Conservation (phyloP, 2,888 invertebrate species). For the Melangyna quadrimaculata region DNA sequence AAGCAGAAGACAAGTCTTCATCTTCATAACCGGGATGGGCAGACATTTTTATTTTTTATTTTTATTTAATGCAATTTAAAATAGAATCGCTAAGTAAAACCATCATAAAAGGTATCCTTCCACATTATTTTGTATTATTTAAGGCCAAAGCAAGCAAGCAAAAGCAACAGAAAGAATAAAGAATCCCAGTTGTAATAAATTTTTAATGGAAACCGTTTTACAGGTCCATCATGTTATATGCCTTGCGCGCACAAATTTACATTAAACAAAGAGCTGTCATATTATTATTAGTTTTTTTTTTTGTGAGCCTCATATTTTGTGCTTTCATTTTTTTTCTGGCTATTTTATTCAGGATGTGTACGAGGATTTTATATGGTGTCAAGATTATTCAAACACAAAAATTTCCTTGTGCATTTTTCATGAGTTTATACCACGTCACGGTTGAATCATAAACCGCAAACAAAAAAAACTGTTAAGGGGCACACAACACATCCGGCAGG, state of each 20-base stretch:
- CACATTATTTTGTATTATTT: background rate
- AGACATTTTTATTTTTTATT: background rate
- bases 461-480: constrained; percentile 32
- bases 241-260: constrained; percentile 41
- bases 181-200: constrained; percentile 67
- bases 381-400: constrained; percentile 56
- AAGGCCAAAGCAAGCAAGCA: background rate
- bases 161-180: background rate
- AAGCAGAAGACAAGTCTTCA: background rate
- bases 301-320: constrained; percentile 1
- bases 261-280: constrained; percentile 61
- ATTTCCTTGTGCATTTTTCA: constrained; percentile 60
- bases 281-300: constrained; percentile 20
- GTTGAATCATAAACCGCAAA: constrained; percentile 46
- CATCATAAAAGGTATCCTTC: background rate
- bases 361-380: constrained; percentile 52
- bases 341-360: constrained; percentile 38
- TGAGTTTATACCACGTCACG: constrained; percentile 44
- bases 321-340: constrained; percentile 27
- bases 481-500: constrained; percentile 14
- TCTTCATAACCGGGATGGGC: constrained; percentile 11
- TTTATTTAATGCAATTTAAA: constrained; percentile 57
- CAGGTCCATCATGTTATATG: constrained; percentile 39
- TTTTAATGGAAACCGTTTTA: constrained; percentile 70
- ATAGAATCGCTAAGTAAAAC: constrained; percentile 51